Conservation (phyloP, 2,113 vertebrate genomes). For the Zosterops japonicus region DNA sequence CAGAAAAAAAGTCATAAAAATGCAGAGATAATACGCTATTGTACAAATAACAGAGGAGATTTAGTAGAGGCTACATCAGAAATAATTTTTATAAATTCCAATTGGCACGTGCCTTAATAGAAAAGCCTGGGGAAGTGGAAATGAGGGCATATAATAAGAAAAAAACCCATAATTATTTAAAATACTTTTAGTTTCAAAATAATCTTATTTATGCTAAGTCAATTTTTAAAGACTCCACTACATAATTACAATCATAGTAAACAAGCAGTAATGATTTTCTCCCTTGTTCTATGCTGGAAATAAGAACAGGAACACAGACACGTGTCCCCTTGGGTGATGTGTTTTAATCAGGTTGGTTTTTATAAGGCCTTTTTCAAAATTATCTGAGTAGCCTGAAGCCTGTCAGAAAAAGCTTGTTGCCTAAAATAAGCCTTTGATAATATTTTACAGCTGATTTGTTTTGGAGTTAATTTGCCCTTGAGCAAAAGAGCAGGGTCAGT, state of each 20-base stretch:
- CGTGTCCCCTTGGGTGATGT: neutral
- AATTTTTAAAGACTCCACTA: neutral
- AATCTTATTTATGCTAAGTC: neutral
- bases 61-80: neutral
- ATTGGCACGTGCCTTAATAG: neutral
- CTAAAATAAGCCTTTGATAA: slow-evolving; percentile 21
- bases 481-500: neutral
- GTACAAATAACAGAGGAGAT: neutral
- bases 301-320: slow-evolving; percentile 26
- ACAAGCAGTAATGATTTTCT: neutral
- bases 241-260: neutral
- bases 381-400: slow-evolving; percentile 39
- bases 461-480: slow-evolving; percentile 15
- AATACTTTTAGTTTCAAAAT: neutral
- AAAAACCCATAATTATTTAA: neutral
- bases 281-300: neutral
- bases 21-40: neutral
- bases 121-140: neutral
- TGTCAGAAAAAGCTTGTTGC: slow-evolving; percentile 3
- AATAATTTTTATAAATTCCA: neutral
- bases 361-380: slow-evolving; percentile 43
- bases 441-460: slow-evolving; percentile 39
- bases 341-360: slow-evolving; percentile 38
- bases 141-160: neutral
- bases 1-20: neutral